Conservation (phyloP, 2,797 vertebrate species). For the Argyrosomus regius region DNA sequence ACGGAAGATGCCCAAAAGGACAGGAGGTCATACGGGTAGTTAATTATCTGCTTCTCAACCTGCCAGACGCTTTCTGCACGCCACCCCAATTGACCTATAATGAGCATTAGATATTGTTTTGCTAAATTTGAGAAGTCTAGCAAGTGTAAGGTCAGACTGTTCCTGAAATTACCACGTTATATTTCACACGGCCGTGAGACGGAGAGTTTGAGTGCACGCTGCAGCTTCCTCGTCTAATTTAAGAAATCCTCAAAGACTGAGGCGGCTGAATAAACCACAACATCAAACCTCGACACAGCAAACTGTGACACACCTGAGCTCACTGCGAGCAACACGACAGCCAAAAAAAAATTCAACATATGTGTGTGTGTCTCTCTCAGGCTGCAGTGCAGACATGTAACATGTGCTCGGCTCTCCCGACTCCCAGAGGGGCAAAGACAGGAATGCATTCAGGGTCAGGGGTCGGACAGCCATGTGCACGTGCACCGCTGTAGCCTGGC, state of each 20-base stretch:
- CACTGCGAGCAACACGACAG: conserved; percentile 6
- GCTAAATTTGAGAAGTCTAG: conserved; percentile 67
- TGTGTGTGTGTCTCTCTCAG: conserved; percentile 49
- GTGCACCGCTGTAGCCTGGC: conserved; percentile 69
- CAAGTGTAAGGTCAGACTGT: conserved; percentile 62
- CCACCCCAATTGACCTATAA: conserved; percentile 67
- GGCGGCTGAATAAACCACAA: neutral
- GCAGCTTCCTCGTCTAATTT: conserved; percentile 38
- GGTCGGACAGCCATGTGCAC: conserved; percentile 68
- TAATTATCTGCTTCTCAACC: conserved; percentile 74
- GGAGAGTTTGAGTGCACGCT: conserved; percentile 44
- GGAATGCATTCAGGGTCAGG: conserved; percentile 76
- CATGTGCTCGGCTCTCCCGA: conserved; percentile 67
- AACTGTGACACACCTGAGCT: conserved; percentile 21
- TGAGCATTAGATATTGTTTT: conserved; percentile 67
- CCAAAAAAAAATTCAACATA: conserved; percentile 10
- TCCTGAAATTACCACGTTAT: conserved; percentile 62
- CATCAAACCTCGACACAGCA: neutral
- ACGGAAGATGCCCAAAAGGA: conserved; percentile 72
- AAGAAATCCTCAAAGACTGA: conserved; percentile 10
- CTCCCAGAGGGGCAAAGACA: conserved; percentile 69
- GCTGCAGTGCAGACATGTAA: conserved; percentile 63
- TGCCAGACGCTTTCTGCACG: conserved; percentile 65
- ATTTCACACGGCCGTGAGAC: conserved; percentile 68
- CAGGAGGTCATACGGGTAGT: conserved; percentile 72